A percentile compares a stretch with the other conserved stretches of the same genome.
Conservation (phyloP, 2,888 invertebrate genomes). For the Drosophila subquinaria region DNA sequence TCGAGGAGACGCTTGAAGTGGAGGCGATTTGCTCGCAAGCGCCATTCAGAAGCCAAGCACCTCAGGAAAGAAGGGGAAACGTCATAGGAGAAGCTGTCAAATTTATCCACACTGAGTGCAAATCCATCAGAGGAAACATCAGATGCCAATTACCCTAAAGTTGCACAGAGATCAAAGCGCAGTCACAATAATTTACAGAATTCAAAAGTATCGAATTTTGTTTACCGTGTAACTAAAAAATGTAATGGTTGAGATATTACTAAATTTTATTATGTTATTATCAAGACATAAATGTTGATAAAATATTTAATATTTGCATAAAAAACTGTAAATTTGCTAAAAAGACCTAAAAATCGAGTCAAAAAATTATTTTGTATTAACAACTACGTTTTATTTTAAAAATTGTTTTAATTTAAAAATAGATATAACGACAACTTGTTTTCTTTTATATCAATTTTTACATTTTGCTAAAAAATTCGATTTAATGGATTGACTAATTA, state of each 20-base stretch:
- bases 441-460: too few relatives aligned
- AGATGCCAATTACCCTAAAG: constrained; percentile 8
- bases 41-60: constrained; percentile 3
- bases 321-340: too few relatives aligned
- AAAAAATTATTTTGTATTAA: too few relatives aligned
- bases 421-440: too few relatives aligned
- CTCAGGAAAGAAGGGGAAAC: too few relatives aligned
- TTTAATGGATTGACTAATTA: too few relatives aligned
- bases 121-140: background rate
- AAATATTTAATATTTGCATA: too few relatives aligned
- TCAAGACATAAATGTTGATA: too few relatives aligned
- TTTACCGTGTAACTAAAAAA: background rate
- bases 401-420: too few relatives aligned
- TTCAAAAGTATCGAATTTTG: background rate
- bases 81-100: background rate
- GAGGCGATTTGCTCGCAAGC: background rate
- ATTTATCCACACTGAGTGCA: background rate
- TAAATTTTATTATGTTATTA: background rate
- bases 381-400: too few relatives aligned
- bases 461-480: too few relatives aligned
- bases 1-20: background rate
- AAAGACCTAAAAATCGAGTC: too few relatives aligned
- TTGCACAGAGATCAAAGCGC: constrained; percentile 5
- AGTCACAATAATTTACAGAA: constrained; percentile 3
- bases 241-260: background rate